phyloP scores from a whole-genome alignment of 2,797 vertebrate species.

The Macrochelys suwanniensis region DNA sequence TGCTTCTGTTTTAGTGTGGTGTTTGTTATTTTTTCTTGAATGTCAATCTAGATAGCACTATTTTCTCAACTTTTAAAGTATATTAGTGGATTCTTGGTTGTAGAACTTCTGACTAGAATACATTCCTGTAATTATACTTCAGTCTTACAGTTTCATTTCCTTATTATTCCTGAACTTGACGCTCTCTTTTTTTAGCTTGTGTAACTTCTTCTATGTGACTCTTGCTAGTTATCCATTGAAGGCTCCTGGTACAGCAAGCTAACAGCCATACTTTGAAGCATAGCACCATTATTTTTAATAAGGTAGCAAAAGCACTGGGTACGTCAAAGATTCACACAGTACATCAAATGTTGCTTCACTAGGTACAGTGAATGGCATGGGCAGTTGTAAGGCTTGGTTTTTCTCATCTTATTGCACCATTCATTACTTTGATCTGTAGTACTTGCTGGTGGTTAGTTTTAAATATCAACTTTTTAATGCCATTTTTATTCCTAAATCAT shows the following conservation, averaged over 20 bases:
- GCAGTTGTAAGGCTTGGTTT: background rate
- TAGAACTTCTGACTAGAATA: background rate
- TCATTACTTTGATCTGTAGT: background rate
- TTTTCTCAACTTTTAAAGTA: background rate
- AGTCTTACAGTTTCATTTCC: background rate
- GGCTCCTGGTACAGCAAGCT: background rate
- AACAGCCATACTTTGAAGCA: slow-evolving; percentile 1
- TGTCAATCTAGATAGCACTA: background rate
- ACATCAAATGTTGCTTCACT: background rate
- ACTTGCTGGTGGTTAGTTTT: background rate
- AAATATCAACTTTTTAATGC: background rate
- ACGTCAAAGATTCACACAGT: background rate
- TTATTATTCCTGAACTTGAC: background rate
- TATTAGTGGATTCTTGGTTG: background rate
- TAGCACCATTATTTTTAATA: slow-evolving; percentile 13
- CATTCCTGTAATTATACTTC: background rate
- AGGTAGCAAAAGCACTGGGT: background rate
- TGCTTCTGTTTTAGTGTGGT: background rate
- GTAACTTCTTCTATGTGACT: background rate
- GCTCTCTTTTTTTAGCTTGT: background rate
- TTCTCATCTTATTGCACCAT: background rate
- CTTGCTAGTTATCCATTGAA: background rate
- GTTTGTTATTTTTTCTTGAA: background rate
- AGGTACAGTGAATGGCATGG: background rate
- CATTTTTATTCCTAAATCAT: background rate